Base-by-base conservation (phyloP, 2,797 vertebrate species). In the Parambassis ranga region DNA sequence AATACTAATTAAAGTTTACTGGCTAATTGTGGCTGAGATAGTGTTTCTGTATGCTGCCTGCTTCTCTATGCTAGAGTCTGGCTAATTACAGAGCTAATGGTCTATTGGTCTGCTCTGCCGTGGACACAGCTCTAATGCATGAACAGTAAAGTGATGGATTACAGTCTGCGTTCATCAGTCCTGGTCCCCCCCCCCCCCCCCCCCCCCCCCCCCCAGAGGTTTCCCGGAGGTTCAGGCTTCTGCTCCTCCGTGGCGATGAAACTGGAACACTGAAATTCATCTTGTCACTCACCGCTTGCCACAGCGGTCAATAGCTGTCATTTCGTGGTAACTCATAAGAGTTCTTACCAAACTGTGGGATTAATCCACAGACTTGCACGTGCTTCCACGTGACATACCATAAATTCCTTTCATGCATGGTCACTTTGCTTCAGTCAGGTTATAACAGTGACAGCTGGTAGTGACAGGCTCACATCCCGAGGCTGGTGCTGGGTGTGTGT, bases 1-100 rank as follows among this genome's bases (percentile, higher is more conserved):
- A 38, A 64, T 48, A 73, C 90, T 90, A 90, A 92, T 92, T 90
- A 90, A 91, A 89, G 82, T 90, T 85, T 88, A 82, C 84, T 82
- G 75, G 79, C 85, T 91, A 90, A 91, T 90, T 91, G 88, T 82
- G 81, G 82, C 77, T 80, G 83, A 75, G 86, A 78, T 76, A 75
- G 85, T 86, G 77, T 83, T 85, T 86, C 75, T 89, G 60, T 70
- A 36, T 32, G 68, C 58, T 75, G 65, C 67, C 65, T 68, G 61
- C 70, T 50, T 71, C 63, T 73, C 59, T 64, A 49, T 69, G 65
- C 72, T 79, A 51, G 51, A 53, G 63, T 67, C 55, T 49, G 64
- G 80, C 85, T 90, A 89, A 91, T 93, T 89, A 90, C 85, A 64
- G 65, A 69, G 72, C 81, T 87, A 89, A 91, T 89, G 81, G 83